Evolutionary conservation across 2,888 invertebrate genomes (phyloP), one percentile per base, ranked within the genome.

Genomic region (Meteorus colon): DNA sequence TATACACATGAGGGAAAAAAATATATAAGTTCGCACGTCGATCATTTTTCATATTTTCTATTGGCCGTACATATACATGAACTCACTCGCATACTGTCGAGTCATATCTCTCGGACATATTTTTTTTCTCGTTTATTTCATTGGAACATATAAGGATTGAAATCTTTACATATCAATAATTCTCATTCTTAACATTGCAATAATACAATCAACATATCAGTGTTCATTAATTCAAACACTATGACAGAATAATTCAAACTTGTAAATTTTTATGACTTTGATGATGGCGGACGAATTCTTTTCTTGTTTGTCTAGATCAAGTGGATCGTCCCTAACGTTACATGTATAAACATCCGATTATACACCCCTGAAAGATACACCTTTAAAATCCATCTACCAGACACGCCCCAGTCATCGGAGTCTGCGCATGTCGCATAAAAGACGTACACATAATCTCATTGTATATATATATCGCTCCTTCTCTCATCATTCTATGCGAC

Each of bases 391-490:
- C 80, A 81, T 83, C 82, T 79, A 77, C 74, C 70, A 77, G 82
- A 78, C 84, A 84, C 86, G 86, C 86, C 86, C 81, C 80, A 77
- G 80, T 83, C 80, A 83, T 84, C 82, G 81, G 74, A 78, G 77
- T 82, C 75, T 79, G 80, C 76, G 78, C 78, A 65, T 71, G 59
- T 62, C 75, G 69, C 77, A 60, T 66, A 63, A 74, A 37, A 48
- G 37, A 45, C 41, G 63, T 24, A 71, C 19, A 73, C 27, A 75
- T 67, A 66, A 41, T 14, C 51, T 37, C 41, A 59, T 37, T 59
- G 66, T 65, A 34, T 27, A 16, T 55, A 29, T 59, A 59, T 59
- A 14, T 70, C 41, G 12, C 2, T 37, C 27, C 60, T 29, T 34
- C 16, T 27, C 14, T 34, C 68, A 19, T 41, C 14, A 19, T 14